Evolutionary conservation across 2,888 invertebrate species (phyloP).

Genomic region (Bunonema sp.): DNA sequence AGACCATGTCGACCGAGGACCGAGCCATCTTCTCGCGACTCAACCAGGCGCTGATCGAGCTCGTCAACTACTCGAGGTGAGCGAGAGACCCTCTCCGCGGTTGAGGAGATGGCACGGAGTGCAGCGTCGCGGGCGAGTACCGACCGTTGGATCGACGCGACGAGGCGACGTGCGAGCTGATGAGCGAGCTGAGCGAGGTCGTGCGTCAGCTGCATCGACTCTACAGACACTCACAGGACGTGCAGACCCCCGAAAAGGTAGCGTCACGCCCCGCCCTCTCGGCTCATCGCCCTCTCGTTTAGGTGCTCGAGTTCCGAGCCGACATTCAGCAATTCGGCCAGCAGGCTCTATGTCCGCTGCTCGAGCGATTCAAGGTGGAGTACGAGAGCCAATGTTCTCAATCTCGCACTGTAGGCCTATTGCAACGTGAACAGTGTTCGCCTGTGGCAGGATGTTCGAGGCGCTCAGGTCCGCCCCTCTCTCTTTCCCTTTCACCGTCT

Average conservation of each 20-base stretch:
- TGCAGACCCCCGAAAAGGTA: constrained; percentile 8
- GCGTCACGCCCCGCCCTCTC: too few species aligned
- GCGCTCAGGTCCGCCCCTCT: too few species aligned
- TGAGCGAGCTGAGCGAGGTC: constrained; percentile 6
- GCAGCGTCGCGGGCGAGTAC: constrained; percentile 6
- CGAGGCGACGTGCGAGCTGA: constrained; percentile 6
- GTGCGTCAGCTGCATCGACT: constrained; percentile 9
- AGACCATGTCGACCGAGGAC: constrained; percentile 16
- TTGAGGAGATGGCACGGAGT: too few species aligned
- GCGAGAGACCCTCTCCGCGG: too few species aligned
- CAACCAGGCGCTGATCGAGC: constrained; percentile 33
- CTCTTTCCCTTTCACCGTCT: too few species aligned
- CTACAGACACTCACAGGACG: constrained; percentile 8
- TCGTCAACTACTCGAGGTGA: constrained; percentile 36
- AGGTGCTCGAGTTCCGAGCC: constrained; percentile 9
- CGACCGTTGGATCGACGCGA: constrained; percentile 6
- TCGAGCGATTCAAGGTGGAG: constrained; percentile 32
- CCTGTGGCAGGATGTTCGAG: constrained; percentile 24
- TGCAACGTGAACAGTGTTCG: constrained; percentile 26
- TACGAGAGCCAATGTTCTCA: neutral
- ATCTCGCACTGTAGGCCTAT: constrained; percentile 12
- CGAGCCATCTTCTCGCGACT: constrained; percentile 32
- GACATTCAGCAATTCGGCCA: constrained; percentile 25
- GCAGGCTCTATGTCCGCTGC: constrained; percentile 27
- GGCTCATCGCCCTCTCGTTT: constrained; percentile 6